Conservation (phyloP, 1,140 invertebrate genomes). For the Danaus melanippus region DNA sequence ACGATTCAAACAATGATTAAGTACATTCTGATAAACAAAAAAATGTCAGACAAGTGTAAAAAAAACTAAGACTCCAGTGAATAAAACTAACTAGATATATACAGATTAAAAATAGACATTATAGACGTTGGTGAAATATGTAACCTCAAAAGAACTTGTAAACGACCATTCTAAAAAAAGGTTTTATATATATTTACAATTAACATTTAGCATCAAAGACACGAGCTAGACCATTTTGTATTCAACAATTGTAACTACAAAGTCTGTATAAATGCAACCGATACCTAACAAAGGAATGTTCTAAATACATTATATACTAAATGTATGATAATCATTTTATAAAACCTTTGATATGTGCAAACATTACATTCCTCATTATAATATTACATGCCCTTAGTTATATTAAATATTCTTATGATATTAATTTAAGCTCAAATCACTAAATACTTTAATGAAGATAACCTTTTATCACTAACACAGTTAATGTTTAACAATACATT, state of each 20-base stretch:
- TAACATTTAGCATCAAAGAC: too few species aligned
- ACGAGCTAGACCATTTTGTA: too few species aligned
- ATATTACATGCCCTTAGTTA: slow-evolving; percentile 19
- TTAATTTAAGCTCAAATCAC: slow-evolving; percentile 26
- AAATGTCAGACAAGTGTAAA: slow-evolving; percentile 17
- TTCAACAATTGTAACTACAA: too few species aligned
- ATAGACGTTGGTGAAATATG: too few species aligned
- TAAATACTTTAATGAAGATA: slow-evolving; percentile 26
- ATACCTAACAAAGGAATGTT: too few species aligned
- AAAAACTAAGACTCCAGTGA: neutral
- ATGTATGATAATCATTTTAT: neutral
- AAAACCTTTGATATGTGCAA: slow-evolving; percentile 23
- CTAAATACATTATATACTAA: too few species aligned
- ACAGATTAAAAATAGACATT: too few species aligned
- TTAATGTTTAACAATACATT: slow-evolving; percentile 11
- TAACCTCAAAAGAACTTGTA: too few species aligned
- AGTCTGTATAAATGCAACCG: too few species aligned
- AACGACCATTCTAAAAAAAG: too few species aligned
- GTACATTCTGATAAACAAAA: slow-evolving; percentile 14
- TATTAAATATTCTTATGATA: slow-evolving; percentile 25
- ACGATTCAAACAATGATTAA: slow-evolving; percentile 12
- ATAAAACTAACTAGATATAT: too few species aligned
- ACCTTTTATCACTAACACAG: slow-evolving; percentile 17
- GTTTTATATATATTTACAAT: too few species aligned
- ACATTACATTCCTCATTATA: slow-evolving; percentile 15